Evolutionary conservation across 2,113 vertebrate species (phyloP).

Genomic region (Helogale parvula): DNA sequence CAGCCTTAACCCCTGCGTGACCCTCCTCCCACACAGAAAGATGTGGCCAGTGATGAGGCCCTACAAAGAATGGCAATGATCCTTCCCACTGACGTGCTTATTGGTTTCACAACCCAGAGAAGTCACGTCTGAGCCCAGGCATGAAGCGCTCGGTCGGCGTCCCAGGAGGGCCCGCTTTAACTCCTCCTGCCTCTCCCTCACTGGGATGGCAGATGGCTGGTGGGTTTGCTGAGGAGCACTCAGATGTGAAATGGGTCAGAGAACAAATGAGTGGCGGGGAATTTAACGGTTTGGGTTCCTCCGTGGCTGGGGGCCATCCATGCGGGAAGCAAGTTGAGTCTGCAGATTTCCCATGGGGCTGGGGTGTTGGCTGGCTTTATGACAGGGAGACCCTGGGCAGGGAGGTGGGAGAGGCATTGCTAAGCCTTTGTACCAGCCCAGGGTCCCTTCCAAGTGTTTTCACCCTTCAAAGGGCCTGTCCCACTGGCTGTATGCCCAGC

Average conservation of each 20-base stretch:
- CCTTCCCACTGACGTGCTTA: not conserved
- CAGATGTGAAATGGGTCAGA: constrained; percentile 57
- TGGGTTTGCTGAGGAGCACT: constrained; percentile 30
- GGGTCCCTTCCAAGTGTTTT: not conserved
- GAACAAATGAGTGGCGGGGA: constrained; percentile 43
- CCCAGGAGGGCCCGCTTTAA: not conserved
- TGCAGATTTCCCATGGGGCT: constrained; percentile 49
- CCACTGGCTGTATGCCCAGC: not conserved
- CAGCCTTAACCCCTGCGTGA: rapidly evolving
- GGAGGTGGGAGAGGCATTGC: not conserved
- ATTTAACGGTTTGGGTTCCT: not conserved
- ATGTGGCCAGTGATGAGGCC: rapidly evolving
- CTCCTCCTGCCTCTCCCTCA: not conserved
- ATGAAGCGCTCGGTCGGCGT: not conserved
- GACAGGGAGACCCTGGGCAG: not conserved
- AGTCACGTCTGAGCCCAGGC: not conserved
- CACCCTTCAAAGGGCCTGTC: not conserved
- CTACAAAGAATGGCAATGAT: rapidly evolving
- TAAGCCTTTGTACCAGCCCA: not conserved
- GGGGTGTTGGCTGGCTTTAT: not conserved
- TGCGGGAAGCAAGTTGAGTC: constrained; percentile 26
- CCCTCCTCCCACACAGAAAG: not conserved
- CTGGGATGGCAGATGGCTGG: not conserved
- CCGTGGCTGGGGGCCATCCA: not conserved
- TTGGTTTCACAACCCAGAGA: not conserved